Evolutionary conservation across 2,113 vertebrate species (phyloP), one percentile per base, ranked within the genome.

Genomic region (Thalassarche chlororhynchos): DNA sequence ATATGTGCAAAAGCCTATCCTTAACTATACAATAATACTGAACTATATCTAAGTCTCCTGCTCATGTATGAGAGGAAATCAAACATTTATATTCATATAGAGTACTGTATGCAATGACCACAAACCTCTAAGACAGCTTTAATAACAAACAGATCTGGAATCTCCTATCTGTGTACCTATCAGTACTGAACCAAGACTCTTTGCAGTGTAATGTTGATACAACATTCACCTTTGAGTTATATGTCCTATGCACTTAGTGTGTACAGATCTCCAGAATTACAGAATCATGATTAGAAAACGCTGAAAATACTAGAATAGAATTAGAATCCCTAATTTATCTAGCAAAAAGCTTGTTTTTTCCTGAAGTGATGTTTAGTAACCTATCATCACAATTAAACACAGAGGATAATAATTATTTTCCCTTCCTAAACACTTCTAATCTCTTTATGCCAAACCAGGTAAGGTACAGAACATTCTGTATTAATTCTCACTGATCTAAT

Each of bases 381-480:
- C 14, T 79, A 18, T 52, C 13, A 58, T 65, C 46, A 69, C 40
- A 77, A 36, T 70, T 82, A 54, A 91, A 85, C 55, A 47, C 24
- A 57, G 61, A 89, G 28, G 62, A 62, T 66, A 62, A 65, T 52
- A 65, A 78, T 57, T 75, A 51, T 70, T 70, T 95, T 95, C 34
- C 57, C 13, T 87, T 84, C 52, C 52, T 90, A 95, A 87, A 42
- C 60, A 20, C 74, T 90, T 96, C 68, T 66, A 83, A 91, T 76
- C 76, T 61, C 69, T 87, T 93, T 69, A 84, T 92, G 87, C 75
- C 60, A 82, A 96, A 83, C 5, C 70, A 89, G 65, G 76, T 93
- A 91, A 95, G 64, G 62, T 55, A 85, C 72, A 96, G 68, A 95
- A 76, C 36, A 57, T 76, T 55, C 62, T 88, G 34, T 68, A 15